Conservation (phyloP, 2,888 invertebrate genomes). For the Gastracanthus pulcherrimus region DNA sequence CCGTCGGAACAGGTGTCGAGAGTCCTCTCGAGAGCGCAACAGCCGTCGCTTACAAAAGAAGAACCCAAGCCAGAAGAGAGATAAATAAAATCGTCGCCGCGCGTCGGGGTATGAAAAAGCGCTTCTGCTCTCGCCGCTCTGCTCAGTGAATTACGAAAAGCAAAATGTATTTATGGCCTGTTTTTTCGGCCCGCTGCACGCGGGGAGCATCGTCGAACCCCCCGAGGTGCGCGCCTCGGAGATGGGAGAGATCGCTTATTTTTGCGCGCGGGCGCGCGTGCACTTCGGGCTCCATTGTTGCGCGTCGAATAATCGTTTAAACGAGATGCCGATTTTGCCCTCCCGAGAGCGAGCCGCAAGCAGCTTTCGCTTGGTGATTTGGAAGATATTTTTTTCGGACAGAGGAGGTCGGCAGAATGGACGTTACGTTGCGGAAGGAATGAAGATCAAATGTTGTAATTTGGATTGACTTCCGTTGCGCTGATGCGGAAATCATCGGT, state of each 20-base stretch:
- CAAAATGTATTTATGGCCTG: constrained; percentile 38
- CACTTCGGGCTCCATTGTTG: neutral
- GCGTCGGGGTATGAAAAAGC: constrained; percentile 50
- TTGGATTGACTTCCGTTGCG: neutral
- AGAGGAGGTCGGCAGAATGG: neutral
- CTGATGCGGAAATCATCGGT: neutral
- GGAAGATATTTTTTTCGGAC: neutral
- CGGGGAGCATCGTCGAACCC: constrained; percentile 8
- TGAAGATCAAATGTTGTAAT: constrained; percentile 7
- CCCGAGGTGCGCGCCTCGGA: neutral
- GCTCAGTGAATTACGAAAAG: constrained; percentile 47
- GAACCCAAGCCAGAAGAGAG: neutral
- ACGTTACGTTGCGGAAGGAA: neutral
- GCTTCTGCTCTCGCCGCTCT: no score
- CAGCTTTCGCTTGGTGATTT: neutral
- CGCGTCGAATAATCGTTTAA: constrained; percentile 5
- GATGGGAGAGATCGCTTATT: constrained; percentile 43
- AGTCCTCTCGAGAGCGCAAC: neutral
- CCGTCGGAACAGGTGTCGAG: constrained; percentile 52
- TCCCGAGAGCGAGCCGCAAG: no score
- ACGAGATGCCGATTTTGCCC: constrained; percentile 3
- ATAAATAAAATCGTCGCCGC: constrained; percentile 47
- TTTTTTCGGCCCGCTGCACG: constrained; percentile 35
- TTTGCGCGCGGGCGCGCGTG: neutral
- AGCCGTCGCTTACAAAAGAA: constrained; percentile 12